Evolutionary conservation across 1,140 invertebrate species (phyloP).

Genomic region (Sitobion miscanthi): DNA sequence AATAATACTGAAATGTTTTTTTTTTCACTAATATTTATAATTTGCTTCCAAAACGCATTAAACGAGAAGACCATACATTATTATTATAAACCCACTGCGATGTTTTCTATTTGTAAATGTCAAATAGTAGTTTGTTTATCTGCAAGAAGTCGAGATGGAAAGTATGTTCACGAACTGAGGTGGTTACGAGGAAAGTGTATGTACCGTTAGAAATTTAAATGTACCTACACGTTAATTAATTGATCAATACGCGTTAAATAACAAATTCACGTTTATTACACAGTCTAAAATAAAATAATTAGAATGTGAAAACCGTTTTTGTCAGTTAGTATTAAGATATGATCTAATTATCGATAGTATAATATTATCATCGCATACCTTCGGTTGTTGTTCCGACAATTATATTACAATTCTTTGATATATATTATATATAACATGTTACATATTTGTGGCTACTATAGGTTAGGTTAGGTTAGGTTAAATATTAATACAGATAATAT

Average conservation of each 20-base stretch:
- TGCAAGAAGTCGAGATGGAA: not conserved
- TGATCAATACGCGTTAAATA: not conserved
- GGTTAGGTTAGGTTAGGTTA: no score
- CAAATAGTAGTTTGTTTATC: constrained; percentile 44
- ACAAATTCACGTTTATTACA: not conserved
- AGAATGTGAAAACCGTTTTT: not conserved
- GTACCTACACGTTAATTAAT: not conserved
- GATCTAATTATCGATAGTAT: not conserved
- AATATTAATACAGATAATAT: not conserved
- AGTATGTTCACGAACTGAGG: constrained; percentile 6
- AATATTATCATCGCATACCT: not conserved
- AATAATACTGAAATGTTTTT: not conserved
- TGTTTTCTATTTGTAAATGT: constrained; percentile 43
- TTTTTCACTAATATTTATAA: constrained; percentile 10
- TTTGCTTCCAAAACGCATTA: not conserved
- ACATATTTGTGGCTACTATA: no score
- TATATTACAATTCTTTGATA: not conserved
- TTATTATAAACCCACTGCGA: not conserved
- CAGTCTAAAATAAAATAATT: not conserved
- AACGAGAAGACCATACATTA: not conserved
- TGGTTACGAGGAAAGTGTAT: constrained; percentile 13
- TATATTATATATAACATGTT: not conserved
- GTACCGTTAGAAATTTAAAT: constrained; percentile 26
- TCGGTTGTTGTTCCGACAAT: not conserved
- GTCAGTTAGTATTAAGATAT: not conserved